Conservation (phyloP, 1,140 invertebrate genomes). For the Saxidomus purpurata region DNA sequence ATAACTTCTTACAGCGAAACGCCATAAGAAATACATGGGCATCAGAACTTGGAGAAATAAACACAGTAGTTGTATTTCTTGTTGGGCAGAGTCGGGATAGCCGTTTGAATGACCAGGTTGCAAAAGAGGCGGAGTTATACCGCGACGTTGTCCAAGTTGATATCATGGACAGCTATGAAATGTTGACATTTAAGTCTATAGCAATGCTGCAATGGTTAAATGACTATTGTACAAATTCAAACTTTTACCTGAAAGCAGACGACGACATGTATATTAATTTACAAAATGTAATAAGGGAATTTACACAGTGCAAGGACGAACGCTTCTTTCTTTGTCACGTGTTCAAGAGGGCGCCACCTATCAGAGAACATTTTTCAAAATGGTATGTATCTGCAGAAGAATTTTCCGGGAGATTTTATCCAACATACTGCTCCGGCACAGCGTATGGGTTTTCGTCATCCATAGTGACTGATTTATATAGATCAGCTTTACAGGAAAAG, state of each 20-base stretch:
- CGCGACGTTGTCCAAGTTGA: constrained; percentile 93
- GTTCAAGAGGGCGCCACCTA: constrained; percentile 68
- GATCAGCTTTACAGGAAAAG: constrained; percentile 71
- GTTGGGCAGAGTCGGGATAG: constrained; percentile 89
- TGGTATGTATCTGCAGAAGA: constrained; percentile 84
- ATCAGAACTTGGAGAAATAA: constrained; percentile 41
- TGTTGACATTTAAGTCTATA: constrained; percentile 95
- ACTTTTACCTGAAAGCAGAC: constrained; percentile 87
- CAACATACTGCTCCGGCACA: constrained; percentile 84
- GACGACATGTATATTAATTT: constrained; percentile 83
- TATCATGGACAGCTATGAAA: constrained; percentile 92
- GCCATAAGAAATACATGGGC: constrained; percentile 84
- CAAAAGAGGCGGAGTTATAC: constrained; percentile 88
- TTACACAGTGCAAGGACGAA: neutral
- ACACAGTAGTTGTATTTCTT: constrained; percentile 88
- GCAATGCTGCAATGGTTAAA: constrained; percentile 93
- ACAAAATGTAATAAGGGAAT: constrained; percentile 46
- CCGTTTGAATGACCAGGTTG: constrained; percentile 73
- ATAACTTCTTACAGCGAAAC: constrained; percentile 70
- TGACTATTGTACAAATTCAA: constrained; percentile 89
- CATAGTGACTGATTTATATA: constrained; percentile 79
- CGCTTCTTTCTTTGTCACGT: constrained; percentile 71
- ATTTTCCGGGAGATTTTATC: constrained; percentile 81
- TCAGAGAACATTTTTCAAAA: constrained; percentile 83
- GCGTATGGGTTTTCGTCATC: constrained; percentile 83